A percentile compares a stretch with the other conserved stretches of the same genome.
phyloP scores from a whole-genome alignment of 2,113 vertebrate genomes.

The Nothobranchius furzeri region DNA sequence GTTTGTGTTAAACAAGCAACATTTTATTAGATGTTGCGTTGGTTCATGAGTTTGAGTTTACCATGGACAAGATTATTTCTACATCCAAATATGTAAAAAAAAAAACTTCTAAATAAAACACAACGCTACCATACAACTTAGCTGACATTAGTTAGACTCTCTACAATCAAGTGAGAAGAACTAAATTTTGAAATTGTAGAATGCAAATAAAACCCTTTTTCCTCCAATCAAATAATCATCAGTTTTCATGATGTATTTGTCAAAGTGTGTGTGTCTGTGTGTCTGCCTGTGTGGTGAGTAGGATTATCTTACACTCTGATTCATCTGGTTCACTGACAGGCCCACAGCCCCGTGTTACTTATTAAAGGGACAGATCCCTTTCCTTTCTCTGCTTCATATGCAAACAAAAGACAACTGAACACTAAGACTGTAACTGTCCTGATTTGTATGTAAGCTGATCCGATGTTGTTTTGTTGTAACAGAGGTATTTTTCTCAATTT shows the following conservation, averaged over 20 bases:
- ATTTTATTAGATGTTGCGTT: too few species aligned
- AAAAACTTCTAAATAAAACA: too few species aligned
- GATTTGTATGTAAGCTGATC: constrained; percentile 53
- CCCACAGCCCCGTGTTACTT: constrained; percentile 59
- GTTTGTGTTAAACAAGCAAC: too few species aligned
- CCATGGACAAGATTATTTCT: too few species aligned
- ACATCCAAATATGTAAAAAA: too few species aligned
- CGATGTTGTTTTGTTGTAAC: constrained; percentile 2
- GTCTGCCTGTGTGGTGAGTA: constrained; percentile 17
- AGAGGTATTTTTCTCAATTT: background rate
- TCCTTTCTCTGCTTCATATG: constrained; percentile 55
- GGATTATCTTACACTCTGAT: constrained; percentile 65
- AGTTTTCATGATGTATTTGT: constrained; percentile 29
- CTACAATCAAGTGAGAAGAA: too few species aligned
- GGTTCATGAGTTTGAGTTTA: too few species aligned
- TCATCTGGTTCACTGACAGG: constrained; percentile 48
- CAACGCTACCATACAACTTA: too few species aligned
- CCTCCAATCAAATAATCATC: constrained; percentile 12
- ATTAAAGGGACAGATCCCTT: constrained; percentile 66
- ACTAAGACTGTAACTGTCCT: constrained; percentile 20
- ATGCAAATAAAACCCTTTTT: background rate
- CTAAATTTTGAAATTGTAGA: too few species aligned
- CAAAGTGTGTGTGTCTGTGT: constrained; percentile 20
- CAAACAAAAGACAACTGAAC: constrained; percentile 31
- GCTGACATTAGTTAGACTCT: too few species aligned